Evolutionary conservation across 2,888 invertebrate species (phyloP), one percentile per base, ranked within the genome.

Genomic region (Osmoderma eremita): DNA sequence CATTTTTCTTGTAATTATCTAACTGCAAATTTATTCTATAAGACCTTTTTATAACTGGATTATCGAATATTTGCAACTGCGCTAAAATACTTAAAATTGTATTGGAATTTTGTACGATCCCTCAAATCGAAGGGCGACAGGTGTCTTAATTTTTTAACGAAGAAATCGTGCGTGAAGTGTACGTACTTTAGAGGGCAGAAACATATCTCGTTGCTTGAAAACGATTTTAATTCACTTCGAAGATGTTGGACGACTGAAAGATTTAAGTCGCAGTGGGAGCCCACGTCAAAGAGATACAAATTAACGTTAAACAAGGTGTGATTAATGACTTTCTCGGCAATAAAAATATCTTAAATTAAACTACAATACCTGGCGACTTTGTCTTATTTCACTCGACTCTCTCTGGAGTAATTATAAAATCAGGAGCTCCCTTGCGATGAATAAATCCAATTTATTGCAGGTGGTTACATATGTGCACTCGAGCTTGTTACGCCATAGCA

Each of bases 281-380:
- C 48, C 63, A 15, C 42, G 51, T 71, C 69, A 75, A 73, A 67
- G 75, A 75, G 75, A 75, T 75, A 74, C 73, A 76, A 78, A 78
- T 78, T 76, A 77, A 76, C 76, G 72, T 73, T 72, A 74, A 77
- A 75, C 75, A 73, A 76, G 74, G 69, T 70, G 73, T 79, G 79
- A 79, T 79, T 79, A 78, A 79, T 79, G 78, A 76, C 75, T 68
- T 45, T 58, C 63, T 68, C 68, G 67, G 72, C 73, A 74, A 75
- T 76, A 73, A 74, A 75, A 71, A 73, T n/a, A n/a, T 72, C 74
- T 61, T 13, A 68, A 64, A 67, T 67, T 64, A 64, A 67, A 63
- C 50, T 56, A 56, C 61, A 66, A 50, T 45, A 48, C 54, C 15
- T 24, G 48, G 10, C 65, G 45, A 56, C 38, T 58, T 45, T 10